These are phyloP conservation scores for Setophaga coronata DNA, from an alignment of 2,113 vertebrate genomes.

Conservation along the genomic window DNA sequence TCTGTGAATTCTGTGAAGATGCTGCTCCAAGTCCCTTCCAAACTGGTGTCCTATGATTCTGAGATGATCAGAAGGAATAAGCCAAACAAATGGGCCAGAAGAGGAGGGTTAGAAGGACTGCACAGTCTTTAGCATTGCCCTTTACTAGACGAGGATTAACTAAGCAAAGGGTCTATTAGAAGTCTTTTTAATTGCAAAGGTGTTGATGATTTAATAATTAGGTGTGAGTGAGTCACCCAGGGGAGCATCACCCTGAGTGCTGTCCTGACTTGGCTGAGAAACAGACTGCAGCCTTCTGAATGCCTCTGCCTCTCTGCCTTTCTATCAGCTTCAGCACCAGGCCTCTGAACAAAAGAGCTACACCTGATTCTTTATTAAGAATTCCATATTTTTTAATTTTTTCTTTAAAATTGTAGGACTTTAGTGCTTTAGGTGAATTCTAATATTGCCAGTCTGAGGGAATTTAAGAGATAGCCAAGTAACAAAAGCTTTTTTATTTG, in stretches of 20 bases:
- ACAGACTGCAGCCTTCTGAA: not conserved
- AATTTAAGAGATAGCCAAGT: not conserved
- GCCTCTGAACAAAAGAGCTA: not conserved
- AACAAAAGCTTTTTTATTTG: not conserved
- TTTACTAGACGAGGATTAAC: not conserved
- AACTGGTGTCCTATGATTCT: not conserved
- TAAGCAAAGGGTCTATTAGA: not conserved
- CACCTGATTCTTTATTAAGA: not conserved
- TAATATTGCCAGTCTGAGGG: not conserved
- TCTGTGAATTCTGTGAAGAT: not conserved
- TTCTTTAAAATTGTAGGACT: not conserved
- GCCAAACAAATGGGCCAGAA: not conserved
- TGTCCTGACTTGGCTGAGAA: not conserved
- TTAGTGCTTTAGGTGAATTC: not conserved
- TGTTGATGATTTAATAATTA: not conserved
- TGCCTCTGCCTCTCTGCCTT: not conserved
- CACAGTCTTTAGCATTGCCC: not conserved
- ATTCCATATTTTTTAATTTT: rapidly evolving
- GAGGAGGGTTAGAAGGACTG: not conserved
- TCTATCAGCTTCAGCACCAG: not conserved
- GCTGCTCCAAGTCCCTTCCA: not conserved
- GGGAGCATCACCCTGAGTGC: not conserved
- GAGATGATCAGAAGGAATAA: not conserved
- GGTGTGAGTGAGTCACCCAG: not conserved
- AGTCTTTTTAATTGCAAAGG: not conserved